Conservation (phyloP, 1,140 invertebrate species). For the Platorchestia sp. region DNA sequence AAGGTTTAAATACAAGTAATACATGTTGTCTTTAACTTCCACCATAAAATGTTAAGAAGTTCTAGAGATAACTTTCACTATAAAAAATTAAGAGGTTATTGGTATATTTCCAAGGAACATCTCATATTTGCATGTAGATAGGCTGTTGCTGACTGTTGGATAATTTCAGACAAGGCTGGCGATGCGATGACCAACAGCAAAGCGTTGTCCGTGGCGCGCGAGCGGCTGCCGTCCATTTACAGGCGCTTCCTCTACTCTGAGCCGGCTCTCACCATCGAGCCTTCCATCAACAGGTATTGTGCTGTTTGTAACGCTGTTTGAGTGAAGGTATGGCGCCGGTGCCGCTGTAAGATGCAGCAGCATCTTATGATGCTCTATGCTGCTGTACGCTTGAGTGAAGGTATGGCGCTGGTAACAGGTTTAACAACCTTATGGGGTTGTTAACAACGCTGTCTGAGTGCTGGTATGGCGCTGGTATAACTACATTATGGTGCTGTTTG, state of each 20-base stretch:
- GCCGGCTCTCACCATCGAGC: constrained; percentile 34
- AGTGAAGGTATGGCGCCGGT: too few relatives aligned
- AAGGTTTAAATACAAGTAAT: neutral
- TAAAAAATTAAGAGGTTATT: too few relatives aligned
- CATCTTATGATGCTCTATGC: too few relatives aligned
- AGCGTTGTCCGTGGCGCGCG: constrained; percentile 1
- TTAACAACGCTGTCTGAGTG: too few relatives aligned
- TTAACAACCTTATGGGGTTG: too few relatives aligned
- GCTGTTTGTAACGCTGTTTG: too few relatives aligned
- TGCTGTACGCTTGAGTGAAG: too few relatives aligned
- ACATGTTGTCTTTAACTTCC: neutral
- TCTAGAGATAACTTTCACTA: neutral
- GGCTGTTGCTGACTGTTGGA: neutral
- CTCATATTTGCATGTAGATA: too few relatives aligned
- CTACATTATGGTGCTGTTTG: too few relatives aligned
- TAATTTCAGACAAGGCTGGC: neutral
- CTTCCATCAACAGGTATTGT: constrained; percentile 9
- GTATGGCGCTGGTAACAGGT: too few relatives aligned
- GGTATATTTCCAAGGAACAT: neutral
- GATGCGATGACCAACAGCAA: neutral
- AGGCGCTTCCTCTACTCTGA: neutral
- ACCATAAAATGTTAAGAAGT: neutral
- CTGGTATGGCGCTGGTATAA: too few relatives aligned
- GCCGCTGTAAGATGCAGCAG: too few relatives aligned
- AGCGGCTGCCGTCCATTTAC: neutral